A percentile compares a stretch with the other conserved stretches of the same genome.
These are phyloP conservation scores for Oligia strigilis DNA, from an alignment of 2,888 invertebrate genomes.

Conservation along the genomic window DNA sequence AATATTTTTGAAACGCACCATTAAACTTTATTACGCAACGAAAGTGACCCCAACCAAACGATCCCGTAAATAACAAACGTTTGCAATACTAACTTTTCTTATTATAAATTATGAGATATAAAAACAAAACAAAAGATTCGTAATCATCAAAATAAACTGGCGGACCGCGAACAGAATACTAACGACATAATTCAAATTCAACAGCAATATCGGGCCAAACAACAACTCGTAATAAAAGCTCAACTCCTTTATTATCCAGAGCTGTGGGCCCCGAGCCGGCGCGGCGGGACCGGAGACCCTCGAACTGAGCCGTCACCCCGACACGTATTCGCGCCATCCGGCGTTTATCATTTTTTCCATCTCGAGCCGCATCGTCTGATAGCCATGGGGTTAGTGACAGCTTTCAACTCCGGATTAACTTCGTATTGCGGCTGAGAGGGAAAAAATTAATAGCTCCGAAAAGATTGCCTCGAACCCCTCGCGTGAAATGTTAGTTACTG, in stretches of 20 bases:
- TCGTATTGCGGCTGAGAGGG: conserved; percentile 74
- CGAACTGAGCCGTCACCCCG: conserved; percentile 64
- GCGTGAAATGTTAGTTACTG: conserved; percentile 68
- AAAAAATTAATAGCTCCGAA: conserved; percentile 85
- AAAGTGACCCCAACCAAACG: conserved; percentile 19
- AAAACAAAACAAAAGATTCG: conserved; percentile 62
- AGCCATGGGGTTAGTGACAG: conserved; percentile 83
- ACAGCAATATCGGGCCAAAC: conserved; percentile 66
- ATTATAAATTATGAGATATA: conserved; percentile 54
- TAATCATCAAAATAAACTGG: conserved; percentile 68
- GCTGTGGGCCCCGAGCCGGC: conserved; percentile 28
- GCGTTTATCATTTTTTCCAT: conserved; percentile 85
- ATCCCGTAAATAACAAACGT: conserved; percentile 17
- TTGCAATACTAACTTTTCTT: conserved; percentile 38
- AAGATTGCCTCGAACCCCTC: conserved; percentile 75
- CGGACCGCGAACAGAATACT: conserved; percentile 60
- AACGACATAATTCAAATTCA: conserved; percentile 69
- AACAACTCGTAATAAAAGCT: conserved; percentile 70
- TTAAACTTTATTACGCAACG: conserved; percentile 41
- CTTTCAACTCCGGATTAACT: conserved; percentile 86
- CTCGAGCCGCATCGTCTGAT: conserved; percentile 72
- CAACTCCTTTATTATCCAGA: conserved; percentile 69
- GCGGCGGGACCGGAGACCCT: conserved; percentile 45
- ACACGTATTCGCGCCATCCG: conserved; percentile 76
- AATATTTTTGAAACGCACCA: conserved; percentile 54